Percentiles rank a stretch among this genome's conserved stretches.
These are phyloP conservation scores for Hybognathus amarus DNA, from an alignment of 2,797 vertebrate genomes.

Conservation along the genomic window DNA sequence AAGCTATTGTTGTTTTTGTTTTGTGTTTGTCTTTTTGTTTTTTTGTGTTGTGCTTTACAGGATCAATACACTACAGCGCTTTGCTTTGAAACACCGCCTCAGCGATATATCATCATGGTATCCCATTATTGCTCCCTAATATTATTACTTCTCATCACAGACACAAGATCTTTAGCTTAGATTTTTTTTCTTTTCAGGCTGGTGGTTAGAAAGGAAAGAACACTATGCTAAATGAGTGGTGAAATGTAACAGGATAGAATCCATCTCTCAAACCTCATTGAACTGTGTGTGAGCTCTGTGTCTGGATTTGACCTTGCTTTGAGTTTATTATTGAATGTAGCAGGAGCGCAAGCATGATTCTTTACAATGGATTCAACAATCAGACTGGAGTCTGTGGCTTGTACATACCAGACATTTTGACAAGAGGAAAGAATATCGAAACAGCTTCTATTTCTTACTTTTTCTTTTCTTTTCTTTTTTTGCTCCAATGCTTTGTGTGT, in stretches of 20 bases:
- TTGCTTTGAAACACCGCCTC: background rate
- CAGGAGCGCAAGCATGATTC: conserved; percentile 61
- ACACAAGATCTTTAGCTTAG: background rate
- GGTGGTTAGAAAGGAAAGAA: conserved; percentile 26
- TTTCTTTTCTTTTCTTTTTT: conserved; percentile 59
- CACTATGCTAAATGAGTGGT: conserved; percentile 18
- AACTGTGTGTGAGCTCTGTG: conserved; percentile 50
- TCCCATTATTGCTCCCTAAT: background rate
- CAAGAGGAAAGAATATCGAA: conserved; percentile 84
- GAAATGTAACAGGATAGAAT: conserved; percentile 39
- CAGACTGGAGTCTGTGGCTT: conserved; percentile 85
- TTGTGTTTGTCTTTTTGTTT: background rate
- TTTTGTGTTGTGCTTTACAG: background rate
- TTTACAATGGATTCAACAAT: conserved; percentile 79
- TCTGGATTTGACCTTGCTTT: conserved; percentile 60
- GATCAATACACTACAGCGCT: background rate
- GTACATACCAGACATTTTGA: conserved; percentile 85
- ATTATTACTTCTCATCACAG: conserved; percentile 28
- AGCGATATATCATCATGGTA: background rate
- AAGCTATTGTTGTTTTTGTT: background rate
- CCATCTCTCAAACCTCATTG: conserved; percentile 45
- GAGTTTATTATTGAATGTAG: conserved; percentile 63
- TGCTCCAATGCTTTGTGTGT: conserved; percentile 63
- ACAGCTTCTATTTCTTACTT: conserved; percentile 61
- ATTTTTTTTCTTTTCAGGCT: conserved; percentile 5